A percentile compares a stretch with the other conserved stretches of the same genome.
phyloP scores from a whole-genome alignment of 2,113 vertebrate species.

The Ploceus nigricollis region DNA sequence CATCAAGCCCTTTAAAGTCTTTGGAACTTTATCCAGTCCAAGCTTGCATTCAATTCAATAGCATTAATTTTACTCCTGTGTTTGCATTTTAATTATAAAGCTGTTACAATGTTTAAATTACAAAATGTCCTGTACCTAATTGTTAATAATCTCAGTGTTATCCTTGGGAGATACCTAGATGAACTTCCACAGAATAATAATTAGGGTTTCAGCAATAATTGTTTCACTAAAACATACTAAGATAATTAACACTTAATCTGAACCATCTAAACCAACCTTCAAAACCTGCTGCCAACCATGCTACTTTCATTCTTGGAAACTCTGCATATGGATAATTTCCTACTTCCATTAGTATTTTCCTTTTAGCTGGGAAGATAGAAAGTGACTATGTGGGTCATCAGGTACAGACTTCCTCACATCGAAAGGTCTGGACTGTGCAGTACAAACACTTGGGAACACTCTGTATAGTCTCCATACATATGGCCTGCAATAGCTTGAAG shows the following conservation, averaged over 20 bases:
- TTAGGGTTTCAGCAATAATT: background rate
- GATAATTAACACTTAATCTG: background rate
- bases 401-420: background rate
- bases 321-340: background rate
- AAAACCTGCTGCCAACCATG: background rate
- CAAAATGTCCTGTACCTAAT: background rate
- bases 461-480: fast-evolving
- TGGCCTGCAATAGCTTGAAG: background rate
- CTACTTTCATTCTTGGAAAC: background rate
- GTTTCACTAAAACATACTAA: background rate
- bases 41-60: background rate
- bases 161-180: background rate
- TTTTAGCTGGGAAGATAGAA: background rate
- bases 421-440: background rate
- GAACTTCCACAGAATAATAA: background rate
- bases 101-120: background rate
- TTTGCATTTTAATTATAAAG: background rate
- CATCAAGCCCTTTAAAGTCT: background rate
- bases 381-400: background rate
- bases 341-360: background rate
- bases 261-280: background rate
- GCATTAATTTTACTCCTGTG: background rate
- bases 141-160: background rate
- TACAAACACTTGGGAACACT: background rate
- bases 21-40: background rate